Evolutionary conservation across 2,888 invertebrate species (phyloP), one percentile per base, ranked within the genome.

Genomic region (Thymelicus acteon): DNA sequence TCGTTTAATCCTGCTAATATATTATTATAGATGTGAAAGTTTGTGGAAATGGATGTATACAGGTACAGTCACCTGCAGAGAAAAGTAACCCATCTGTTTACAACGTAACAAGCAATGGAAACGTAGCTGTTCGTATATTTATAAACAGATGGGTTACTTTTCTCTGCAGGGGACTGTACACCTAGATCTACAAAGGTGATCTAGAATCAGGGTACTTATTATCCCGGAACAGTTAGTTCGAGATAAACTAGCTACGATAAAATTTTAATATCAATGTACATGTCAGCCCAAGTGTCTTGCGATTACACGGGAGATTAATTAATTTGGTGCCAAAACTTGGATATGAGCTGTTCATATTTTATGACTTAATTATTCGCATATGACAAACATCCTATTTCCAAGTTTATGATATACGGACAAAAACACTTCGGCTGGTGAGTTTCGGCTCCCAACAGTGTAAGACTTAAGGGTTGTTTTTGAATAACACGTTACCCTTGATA

Each of bases 381-480:
- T 64, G 63, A 70, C 70, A 70, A 70, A 70, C 70, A 70, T 70
- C 62, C 63, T 39, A 64, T 60, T 60, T 60, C 48, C 58, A 70
- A 70, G 60, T 70, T 70, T 70, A 70, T 70, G 70, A 70, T 70
- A 70, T 70, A 70, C 64, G 63, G 70, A 60, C 70, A 70, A 70
- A 69, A 70, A 70, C 64, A 70, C 52, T 49, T 31, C 40, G 39
- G 40, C 39, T 49, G 47, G n/a, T 60, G 6, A n/a, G 49, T 49
- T 64, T 12, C 7, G 7, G 24, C 31, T 40, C 52, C 70, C 44
- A 44, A 64, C 44, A n/a, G 15, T 37, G 6, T 31, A 44, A 37
- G 60, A 10, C 15, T 48, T 70, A 48, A 60, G 64, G 64, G 24
- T 15, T 64, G 31, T 60, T 64, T 64, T 70, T 31, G 49, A 52